Evolutionary conservation across 1,140 invertebrate genomes (phyloP), one percentile per base, ranked within the genome.

Genomic region (Trichonephila inaurata): DNA sequence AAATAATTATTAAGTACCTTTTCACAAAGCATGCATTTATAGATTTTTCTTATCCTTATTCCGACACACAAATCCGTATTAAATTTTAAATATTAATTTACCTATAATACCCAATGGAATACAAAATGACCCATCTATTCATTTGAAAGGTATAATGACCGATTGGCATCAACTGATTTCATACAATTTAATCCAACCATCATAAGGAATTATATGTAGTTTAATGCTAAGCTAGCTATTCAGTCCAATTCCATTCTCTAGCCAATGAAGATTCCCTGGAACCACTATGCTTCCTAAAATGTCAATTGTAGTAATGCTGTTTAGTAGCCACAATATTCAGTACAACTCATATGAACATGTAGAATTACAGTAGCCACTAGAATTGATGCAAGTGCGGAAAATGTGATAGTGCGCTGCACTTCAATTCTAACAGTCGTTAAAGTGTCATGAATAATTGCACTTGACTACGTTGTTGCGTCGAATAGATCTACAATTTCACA

Each of bases 401-500:
- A 60, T 83, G 82, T 83, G 82, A 83, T 83, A 60, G 82, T 60
- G 82, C 21, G n/a, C n/a, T 7, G 82, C 82, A 83, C 82, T 83
- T 83, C 82, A 58, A 44, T 44, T 83, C 21, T 24, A 60, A 83
- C 82, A 83, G 12, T 60, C 40, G 51, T 83, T 83, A 58, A 83
- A 24, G 82, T 51, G 44, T 83, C 44, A 83, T 83, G 82, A 58
- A 83, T 83, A 58, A 83, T 83, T 51, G 28, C 44, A 83, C 21
- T 51, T 21, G 82, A 51, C 40, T 60, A 12, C 82, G 21, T 14
- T 24, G 21, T 60, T 58, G 82, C 8, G 24, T 83, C 44, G 51
- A 83, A 83, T 58, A 8, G 21, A n/a, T 24, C 14, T 83, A 28
- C 19, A 21, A n/a, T 82, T 82, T 58, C 81, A 21, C n/a, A 58